These are phyloP conservation scores for Ciconia nigra DNA, from an alignment of 2,797 vertebrate species.

Conservation along the genomic window DNA sequence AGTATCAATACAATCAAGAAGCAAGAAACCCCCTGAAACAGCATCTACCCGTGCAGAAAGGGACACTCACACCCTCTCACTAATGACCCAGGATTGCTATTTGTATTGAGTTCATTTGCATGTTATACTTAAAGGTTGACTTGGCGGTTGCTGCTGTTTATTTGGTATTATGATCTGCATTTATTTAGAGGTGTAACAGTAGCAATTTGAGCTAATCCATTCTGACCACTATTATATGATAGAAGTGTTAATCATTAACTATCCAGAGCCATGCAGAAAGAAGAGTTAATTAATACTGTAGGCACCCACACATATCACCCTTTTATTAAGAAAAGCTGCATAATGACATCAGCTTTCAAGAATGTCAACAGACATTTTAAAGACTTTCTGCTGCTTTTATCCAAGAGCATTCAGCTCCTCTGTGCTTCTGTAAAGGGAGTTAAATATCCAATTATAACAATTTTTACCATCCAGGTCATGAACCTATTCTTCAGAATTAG, in stretches of 20 bases:
- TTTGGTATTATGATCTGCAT: neutral
- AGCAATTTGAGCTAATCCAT: neutral
- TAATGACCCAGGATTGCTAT: neutral
- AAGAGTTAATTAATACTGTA: neutral
- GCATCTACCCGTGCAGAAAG: fast-evolving
- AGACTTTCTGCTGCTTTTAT: conserved; percentile 10
- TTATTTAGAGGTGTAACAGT: neutral
- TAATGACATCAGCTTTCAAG: neutral
- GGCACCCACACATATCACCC: neutral
- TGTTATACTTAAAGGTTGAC: neutral
- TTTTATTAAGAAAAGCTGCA: neutral
- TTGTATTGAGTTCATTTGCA: neutral
- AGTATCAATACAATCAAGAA: neutral
- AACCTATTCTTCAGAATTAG: conserved; percentile 34
- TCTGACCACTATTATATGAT: neutral
- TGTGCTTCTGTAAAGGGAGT: conserved; percentile 4
- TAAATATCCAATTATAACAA: conserved; percentile 57
- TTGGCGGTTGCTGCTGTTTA: neutral
- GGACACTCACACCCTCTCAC: too few relatives aligned
- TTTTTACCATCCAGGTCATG: conserved; percentile 23
- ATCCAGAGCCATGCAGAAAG: neutral
- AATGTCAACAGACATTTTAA: conserved; percentile 25
- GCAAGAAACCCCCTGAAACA: neutral
- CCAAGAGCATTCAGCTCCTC: neutral
- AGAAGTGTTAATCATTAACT: neutral